These are phyloP conservation scores for Odontocolon sp. DNA, from an alignment of 2,888 invertebrate species.

Conservation along the genomic window DNA sequence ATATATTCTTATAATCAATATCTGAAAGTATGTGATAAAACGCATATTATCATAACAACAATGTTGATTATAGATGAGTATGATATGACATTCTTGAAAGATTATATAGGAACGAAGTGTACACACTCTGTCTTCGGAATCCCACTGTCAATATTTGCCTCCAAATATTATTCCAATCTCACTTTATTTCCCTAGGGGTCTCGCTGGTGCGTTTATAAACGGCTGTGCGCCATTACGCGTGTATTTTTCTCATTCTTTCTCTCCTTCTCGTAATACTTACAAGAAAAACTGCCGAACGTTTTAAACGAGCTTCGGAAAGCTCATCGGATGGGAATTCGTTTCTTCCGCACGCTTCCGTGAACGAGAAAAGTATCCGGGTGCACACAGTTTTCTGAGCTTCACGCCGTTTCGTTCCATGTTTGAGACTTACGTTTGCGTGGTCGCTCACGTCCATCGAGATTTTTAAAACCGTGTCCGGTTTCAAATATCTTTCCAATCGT, in stretches of 20 bases:
- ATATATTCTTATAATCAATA: no score
- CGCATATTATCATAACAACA: no score
- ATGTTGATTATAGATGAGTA: no score
- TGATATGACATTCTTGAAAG: no score
- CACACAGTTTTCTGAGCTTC: not conserved
- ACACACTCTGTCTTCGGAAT: not conserved
- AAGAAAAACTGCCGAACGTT: not conserved
- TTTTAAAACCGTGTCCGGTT: not conserved
- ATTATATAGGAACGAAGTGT: not conserved
- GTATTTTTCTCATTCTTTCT: not conserved
- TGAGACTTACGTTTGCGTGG: not conserved
- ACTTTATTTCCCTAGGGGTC: not conserved
- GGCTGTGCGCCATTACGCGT: not conserved
- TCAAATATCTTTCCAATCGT: not conserved
- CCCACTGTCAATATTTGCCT: not conserved
- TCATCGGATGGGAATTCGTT: not conserved
- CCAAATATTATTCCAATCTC: slow-evolving; percentile 5
- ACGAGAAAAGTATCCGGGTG: not conserved
- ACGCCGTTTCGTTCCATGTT: not conserved
- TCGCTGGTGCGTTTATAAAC: not conserved
- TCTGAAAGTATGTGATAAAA: no score
- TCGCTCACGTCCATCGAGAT: slow-evolving; percentile 2
- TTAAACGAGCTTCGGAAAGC: not conserved
- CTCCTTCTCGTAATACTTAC: not conserved
- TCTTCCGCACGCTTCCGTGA: slow-evolving; percentile 12